Base-by-base conservation (phyloP, 1,140 invertebrate genomes). In the Chymomyza costata region DNA sequence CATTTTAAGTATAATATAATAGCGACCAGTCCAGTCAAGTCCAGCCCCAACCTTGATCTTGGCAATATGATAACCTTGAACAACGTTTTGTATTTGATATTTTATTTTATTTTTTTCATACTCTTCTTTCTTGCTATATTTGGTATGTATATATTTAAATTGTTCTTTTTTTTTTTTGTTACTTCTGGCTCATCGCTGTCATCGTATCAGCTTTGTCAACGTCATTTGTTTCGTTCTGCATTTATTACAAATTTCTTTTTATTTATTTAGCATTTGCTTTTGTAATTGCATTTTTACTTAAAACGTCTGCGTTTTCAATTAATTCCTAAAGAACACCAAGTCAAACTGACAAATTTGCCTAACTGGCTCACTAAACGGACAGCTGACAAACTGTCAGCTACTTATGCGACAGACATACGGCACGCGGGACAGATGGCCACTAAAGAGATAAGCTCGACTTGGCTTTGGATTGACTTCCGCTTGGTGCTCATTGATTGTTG, bases 11-110 rank as follows among this genome's bases (percentile, higher is more conserved):
- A 43, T 40, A 56, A 49, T 38, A 19, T 25, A 32, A 35, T 43
- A 66, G 21, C 65, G 52, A 52, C 35, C 37, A 44, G 51, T 49
- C 41, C 41, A 59, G 56, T 54, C 57, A 5, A 28, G 43, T 47
- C 19, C 39, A 38, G n/a, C 5, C n/a, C 6, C 50, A 73, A 57
- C 71, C 71, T 78, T 78, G 71, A 78, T 78, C 71, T 78, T 78
- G 71, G 71, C 67, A 78, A 78, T 67, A 76, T 78, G 71, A 78
- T 78, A 78, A 78, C 71, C 73, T 78, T 78, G 71, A 78, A 55
- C 67, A 67, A 57, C 46, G 73, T 68, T 67, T 74, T 71, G 64
- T 80, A 44, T 78, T 78, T 80, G 73, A 57, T 64, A 45, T 32
- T 78, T 62, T 35, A 43, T 58, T 51, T 57, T 56, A 21, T 32